Evolutionary conservation across 2,113 vertebrate genomes (phyloP).

Genomic region (Aegypius monachus): DNA sequence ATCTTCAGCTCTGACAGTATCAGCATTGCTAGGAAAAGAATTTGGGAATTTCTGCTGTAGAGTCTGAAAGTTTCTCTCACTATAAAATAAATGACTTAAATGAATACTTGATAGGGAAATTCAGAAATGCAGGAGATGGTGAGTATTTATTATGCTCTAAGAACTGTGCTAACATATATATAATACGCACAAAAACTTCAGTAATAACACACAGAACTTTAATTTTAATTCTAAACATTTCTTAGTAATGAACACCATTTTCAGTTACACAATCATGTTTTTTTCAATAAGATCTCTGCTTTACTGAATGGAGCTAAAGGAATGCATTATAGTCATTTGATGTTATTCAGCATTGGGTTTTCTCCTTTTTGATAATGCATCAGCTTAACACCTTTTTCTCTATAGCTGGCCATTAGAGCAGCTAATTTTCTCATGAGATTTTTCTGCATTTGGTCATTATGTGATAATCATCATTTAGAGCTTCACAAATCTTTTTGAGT

Average conservation of each 20-base stretch:
- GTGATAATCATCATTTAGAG: neutral
- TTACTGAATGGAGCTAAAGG: neutral
- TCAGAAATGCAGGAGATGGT: neutral
- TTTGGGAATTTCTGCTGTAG: neutral
- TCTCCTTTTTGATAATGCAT: neutral
- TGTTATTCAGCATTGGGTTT: neutral
- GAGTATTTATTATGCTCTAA: neutral
- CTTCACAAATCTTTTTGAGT: neutral
- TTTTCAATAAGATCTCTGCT: neutral
- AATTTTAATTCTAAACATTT: neutral
- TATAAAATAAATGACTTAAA: neutral
- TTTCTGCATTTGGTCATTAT: neutral
- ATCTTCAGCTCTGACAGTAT: neutral
- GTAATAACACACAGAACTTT: neutral
- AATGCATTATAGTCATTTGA: neutral
- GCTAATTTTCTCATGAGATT: neutral
- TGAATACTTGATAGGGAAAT: neutral
- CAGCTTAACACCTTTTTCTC: neutral
- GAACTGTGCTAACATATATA: neutral
- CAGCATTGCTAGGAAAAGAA: neutral
- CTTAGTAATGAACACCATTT: neutral
- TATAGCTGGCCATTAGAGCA: neutral
- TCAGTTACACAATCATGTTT: neutral
- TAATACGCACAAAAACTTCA: neutral
- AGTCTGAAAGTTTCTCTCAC: neutral